Evolutionary conservation across 2,797 vertebrate genomes (phyloP).

Genomic region (Neosilurus mollespiculum): DNA sequence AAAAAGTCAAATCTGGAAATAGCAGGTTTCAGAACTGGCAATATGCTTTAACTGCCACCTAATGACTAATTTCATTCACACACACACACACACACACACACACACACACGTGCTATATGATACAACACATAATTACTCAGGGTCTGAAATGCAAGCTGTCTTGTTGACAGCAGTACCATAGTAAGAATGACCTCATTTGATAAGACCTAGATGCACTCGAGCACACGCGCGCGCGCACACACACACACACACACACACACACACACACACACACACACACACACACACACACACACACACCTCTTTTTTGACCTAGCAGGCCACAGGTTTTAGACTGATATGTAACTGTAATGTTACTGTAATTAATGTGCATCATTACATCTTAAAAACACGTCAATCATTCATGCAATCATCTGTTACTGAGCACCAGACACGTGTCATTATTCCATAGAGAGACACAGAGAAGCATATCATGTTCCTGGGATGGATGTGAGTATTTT

Average conservation of each 20-base stretch:
- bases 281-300: conserved; percentile 19
- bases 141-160: conserved; percentile 11
- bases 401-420: not conserved
- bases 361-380: not conserved
- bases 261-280: not conserved
- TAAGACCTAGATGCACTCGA: not conserved
- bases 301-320: not conserved
- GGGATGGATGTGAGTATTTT: conserved; percentile 22
- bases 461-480: not conserved
- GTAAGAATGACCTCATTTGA: conserved; percentile 5
- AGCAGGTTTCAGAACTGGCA: no score
- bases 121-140: conserved; percentile 16
- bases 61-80: not conserved
- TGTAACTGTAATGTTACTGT: not conserved
- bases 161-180: not conserved
- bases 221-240: conserved; percentile 5
- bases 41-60: not conserved
- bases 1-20: no score
- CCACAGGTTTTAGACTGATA: conserved; percentile 12
- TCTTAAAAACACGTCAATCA: not conserved
- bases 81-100: not conserved
- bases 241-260: not conserved
- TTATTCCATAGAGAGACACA: no score
- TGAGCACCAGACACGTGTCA: not conserved
- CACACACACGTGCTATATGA: not conserved